Base-by-base conservation (phyloP, 2,888 invertebrate genomes). In the Nephrotoma flavescens region DNA sequence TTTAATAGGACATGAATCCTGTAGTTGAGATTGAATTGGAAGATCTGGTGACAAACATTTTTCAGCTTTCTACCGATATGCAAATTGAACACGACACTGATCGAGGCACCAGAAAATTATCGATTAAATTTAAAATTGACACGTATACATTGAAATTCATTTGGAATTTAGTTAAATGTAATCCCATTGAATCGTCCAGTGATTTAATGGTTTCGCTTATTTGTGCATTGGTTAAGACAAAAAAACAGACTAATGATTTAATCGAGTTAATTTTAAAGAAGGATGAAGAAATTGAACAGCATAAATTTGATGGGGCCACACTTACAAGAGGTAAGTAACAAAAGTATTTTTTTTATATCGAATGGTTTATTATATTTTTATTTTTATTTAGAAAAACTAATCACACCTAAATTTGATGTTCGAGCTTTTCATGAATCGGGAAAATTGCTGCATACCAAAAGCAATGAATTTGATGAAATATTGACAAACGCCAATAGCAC, bases 221-320 rank as follows among this genome's bases (percentile, higher is more conserved):
- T 5, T 42, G 88, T 44, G 87, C 89, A 0, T 87, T 89, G 2
- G 86, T 88, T 3, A 88, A 86, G 1, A 87, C 90, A 1, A 87
- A 88, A 4, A 86, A 88, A 4, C 89, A 90, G 88, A 87, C 89
- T 6, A 87, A 88, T 0, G 87, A 89, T 19, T 87, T 91, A 41
- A 87, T 89, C 1, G 88, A 89, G 0, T 87, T 89, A 6, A 86
- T 91, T 7, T 87, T 87, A 0, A 89, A 90, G 85, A 91, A 91
- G 86, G 92, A 91, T 86, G 83, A 88, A 0, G 92, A 91, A 88
- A 88, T 91, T 1, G 88, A 88, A 2, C 90, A 91, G 86, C 91
- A 90, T 86, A 89, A 89, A 85, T 86, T 83, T 0, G 91, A 91
- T 86, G 91, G 90, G 5, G 89, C 88, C 15, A 86, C 89, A 31